Conservation (phyloP, 2,888 invertebrate genomes). For the Abrostola tripartita region DNA sequence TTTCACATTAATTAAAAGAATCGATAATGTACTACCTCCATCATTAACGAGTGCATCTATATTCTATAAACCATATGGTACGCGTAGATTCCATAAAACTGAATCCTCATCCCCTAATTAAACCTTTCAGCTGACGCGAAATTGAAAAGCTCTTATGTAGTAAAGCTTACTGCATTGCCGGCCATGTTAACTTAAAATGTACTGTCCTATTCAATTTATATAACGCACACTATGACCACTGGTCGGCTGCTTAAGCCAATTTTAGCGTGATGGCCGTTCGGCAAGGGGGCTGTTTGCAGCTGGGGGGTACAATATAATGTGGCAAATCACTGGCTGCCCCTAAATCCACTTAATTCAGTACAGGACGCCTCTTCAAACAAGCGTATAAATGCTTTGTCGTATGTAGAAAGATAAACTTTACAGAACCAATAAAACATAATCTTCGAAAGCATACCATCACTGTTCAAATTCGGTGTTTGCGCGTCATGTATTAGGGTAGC, state of each 20-base stretch:
- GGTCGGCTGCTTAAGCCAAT: slow-evolving; percentile 11
- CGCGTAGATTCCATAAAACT: not conserved
- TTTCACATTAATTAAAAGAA: too few relatives aligned
- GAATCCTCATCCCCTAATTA: slow-evolving; percentile 2
- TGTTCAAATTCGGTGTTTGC: slow-evolving; percentile 48
- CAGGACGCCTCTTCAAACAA: slow-evolving; percentile 9
- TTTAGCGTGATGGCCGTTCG: not conserved
- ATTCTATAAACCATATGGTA: not conserved
- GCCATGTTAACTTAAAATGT: not conserved
- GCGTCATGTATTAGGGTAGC: slow-evolving; percentile 45
- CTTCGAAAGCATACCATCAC: slow-evolving; percentile 21
- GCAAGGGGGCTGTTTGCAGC: not conserved
- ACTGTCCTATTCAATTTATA: slow-evolving; percentile 23
- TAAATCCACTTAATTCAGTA: slow-evolving; percentile 23
- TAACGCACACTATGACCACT: slow-evolving; percentile 3
- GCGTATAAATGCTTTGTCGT: not conserved
- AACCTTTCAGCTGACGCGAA: not conserved
- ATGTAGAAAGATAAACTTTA: too few relatives aligned
- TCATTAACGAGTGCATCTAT: not conserved
- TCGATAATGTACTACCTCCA: too few relatives aligned
- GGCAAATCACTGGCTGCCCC: slow-evolving; percentile 13
- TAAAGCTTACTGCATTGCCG: slow-evolving; percentile 1
- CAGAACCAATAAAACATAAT: not conserved
- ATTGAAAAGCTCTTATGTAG: slow-evolving; percentile 1
- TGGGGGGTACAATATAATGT: slow-evolving; percentile 31